phyloP scores from a whole-genome alignment of 1,140 invertebrate genomes.

The Bradynema listronoti region DNA sequence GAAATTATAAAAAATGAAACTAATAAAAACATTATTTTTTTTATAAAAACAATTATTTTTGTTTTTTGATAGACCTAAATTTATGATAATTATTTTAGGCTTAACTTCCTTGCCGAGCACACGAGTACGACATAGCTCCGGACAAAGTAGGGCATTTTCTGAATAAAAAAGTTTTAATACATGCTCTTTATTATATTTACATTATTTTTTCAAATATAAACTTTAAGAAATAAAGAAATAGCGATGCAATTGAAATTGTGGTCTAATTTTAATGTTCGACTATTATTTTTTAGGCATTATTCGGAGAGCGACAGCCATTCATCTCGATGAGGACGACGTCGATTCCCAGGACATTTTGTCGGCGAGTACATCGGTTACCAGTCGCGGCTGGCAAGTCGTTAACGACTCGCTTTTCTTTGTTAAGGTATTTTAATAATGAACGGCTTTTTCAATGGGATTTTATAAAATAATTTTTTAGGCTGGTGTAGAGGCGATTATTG shows the following conservation, averaged over 20 bases:
- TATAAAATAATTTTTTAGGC: constrained; percentile 22
- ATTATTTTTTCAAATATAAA: too few relatives aligned
- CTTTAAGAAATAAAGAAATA: too few relatives aligned
- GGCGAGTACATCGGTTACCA: constrained; percentile 16
- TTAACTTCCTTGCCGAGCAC: constrained; percentile 19
- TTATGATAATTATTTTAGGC: constrained; percentile 19
- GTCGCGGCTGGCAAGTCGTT: constrained; percentile 30
- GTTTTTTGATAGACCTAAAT: neutral
- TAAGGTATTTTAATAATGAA: constrained; percentile 23
- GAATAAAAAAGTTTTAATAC: too few relatives aligned
- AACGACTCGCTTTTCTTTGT: constrained; percentile 30
- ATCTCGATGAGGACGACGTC: constrained; percentile 32
- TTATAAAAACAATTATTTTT: too few relatives aligned
- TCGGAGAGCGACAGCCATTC: constrained; percentile 22
- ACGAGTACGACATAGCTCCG: constrained; percentile 23
- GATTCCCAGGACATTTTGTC: too few relatives aligned
- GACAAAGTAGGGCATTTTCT: constrained; percentile 21
- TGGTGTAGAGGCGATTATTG: constrained; percentile 57
- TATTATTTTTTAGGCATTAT: constrained; percentile 27
- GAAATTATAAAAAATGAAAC: neutral
- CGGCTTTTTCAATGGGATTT: neutral
- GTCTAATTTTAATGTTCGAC: neutral
- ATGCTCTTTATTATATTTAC: too few relatives aligned
- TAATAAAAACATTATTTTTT: neutral
- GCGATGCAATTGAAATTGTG: too few relatives aligned